Percentiles rank a stretch among this genome's conserved stretches.
These are phyloP conservation scores for Margarornis squamiger DNA, from an alignment of 2,797 vertebrate genomes.

Conservation along the genomic window DNA sequence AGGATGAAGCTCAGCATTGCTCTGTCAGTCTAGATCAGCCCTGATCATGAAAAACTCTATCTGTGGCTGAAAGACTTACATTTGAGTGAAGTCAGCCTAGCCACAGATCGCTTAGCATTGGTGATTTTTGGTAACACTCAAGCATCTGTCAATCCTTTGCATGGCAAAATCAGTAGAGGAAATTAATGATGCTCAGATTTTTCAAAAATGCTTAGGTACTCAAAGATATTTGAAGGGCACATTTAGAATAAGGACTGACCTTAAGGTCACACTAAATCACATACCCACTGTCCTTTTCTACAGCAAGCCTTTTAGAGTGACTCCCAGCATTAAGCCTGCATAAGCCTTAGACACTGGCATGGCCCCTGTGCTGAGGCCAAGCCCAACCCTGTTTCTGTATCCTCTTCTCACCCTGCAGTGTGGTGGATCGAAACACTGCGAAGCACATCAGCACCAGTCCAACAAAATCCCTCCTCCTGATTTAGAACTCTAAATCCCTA, in stretches of 20 bases:
- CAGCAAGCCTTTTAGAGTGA: neutral
- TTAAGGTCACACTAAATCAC: neutral
- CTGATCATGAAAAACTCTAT: neutral
- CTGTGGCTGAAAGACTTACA: neutral
- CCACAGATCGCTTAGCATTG: neutral
- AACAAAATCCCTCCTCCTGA: neutral
- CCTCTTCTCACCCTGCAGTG: accelerated
- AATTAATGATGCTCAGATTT: neutral
- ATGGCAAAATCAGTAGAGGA: neutral
- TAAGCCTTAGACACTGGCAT: neutral
- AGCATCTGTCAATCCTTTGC: neutral
- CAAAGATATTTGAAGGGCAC: neutral
- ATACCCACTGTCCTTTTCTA: neutral
- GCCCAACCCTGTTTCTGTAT: neutral
- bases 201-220: neutral
- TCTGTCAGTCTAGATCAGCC: neutral
- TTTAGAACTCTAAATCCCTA: neutral
- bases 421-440: neutral
- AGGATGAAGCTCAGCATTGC: neutral
- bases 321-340: neutral
- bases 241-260: neutral
- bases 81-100: neutral
- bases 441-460: neutral
- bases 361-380: neutral
- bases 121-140: neutral